These are phyloP conservation scores for Gymnoscelis rufifasciata DNA, from an alignment of 2,888 invertebrate genomes.

Conservation along the genomic window DNA sequence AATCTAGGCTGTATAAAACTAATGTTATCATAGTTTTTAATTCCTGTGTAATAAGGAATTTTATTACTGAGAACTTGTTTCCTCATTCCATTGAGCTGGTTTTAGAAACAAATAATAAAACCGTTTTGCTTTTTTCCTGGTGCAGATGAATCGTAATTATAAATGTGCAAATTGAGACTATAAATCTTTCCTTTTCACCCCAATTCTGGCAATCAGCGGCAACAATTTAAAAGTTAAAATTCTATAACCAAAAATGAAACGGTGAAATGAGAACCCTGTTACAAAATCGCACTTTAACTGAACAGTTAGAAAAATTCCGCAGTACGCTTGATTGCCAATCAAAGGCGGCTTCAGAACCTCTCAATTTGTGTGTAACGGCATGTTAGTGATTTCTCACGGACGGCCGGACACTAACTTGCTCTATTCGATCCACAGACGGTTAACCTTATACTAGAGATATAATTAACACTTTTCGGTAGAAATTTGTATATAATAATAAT, in stretches of 20 bases:
- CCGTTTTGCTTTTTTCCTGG: too few relatives aligned
- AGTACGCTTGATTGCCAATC: conserved; percentile 29
- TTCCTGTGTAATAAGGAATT: too few relatives aligned
- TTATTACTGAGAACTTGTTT: too few relatives aligned
- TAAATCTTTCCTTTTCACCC: too few relatives aligned
- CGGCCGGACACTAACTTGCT: conserved; percentile 20
- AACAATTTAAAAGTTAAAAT: background rate
- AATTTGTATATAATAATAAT: too few relatives aligned
- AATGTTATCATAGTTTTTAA: too few relatives aligned
- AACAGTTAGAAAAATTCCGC: conserved; percentile 23
- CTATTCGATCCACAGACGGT: conserved; percentile 14
- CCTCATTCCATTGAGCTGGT: too few relatives aligned
- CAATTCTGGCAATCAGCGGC: background rate
- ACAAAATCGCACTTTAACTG: conserved; percentile 3
- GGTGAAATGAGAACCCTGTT: conserved; percentile 1
- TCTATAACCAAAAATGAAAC: background rate
- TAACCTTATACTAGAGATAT: background rate
- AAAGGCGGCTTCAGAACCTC: conserved; percentile 25
- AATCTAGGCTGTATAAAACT: too few relatives aligned
- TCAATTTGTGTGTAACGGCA: conserved; percentile 31
- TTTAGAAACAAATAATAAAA: too few relatives aligned
- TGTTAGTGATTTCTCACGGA: conserved; percentile 28
- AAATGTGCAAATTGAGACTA: too few relatives aligned
- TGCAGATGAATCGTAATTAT: too few relatives aligned
- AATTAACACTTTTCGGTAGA: too few relatives aligned